Base-by-base conservation (phyloP, 2,888 invertebrate genomes). In the Cryptus viduatorius region DNA sequence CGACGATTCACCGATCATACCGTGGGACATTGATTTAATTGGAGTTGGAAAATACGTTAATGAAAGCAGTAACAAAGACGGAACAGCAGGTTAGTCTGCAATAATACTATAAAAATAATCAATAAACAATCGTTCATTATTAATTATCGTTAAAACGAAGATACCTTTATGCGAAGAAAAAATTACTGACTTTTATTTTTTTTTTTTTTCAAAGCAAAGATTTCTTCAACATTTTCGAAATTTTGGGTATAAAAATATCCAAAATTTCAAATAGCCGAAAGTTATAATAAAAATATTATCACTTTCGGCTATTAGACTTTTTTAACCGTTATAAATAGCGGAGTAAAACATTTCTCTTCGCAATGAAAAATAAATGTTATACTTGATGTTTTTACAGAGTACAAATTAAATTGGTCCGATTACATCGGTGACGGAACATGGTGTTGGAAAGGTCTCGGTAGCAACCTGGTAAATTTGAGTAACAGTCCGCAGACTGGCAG, bases 401-500 rank as follows among this genome's bases (percentile, higher is more conserved):
- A 88, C 83, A 91, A 91, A 87, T 81, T 91, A 82, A 92, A 92
- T 82, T 94, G 93, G 93, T 92, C 92, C 67, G 94, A 94, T 92
- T 89, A 94, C 89, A 89, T 93, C 90, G 86, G 92, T 87, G 92
- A 93, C 90, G 92, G 91, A 88, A 89, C 93, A 88, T 91, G 94
- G 94, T 90, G 92, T 91, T 93, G 94, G 93, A 90, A 91, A 86
- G 90, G 92, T 86, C 92, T 94, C 84, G 92, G 90, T 73, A 90
- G 89, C 89, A 95, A 95, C 86, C 94, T 95, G 90, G 93, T 95
- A 87, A 95, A 95, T 84, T 92, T 96, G 92, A 96, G 96, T 92
- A 96, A 96, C 92, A 95, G 95, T 92, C 95, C 92, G 29, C 86
- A 95, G 65, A 95, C 95, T 84, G 93, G 94, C 86, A 96, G 96